These are phyloP conservation scores for Platyrinchus mystaceus DNA, from an alignment of 2,797 vertebrate species.

Conservation along the genomic window DNA sequence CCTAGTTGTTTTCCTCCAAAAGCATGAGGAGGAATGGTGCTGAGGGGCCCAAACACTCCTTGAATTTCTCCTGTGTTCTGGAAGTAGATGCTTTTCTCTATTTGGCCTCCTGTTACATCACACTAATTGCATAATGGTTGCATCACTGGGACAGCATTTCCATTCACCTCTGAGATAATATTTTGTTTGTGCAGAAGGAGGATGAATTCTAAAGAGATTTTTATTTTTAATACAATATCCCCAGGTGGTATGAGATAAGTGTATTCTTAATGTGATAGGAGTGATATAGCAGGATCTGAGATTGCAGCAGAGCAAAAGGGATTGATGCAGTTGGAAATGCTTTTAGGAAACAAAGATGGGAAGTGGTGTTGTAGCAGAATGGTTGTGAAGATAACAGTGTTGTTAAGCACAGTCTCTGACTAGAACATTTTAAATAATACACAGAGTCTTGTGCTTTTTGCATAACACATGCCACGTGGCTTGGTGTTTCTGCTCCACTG, in stretches of 20 bases:
- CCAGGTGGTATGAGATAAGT: neutral
- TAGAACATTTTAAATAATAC: conserved; percentile 18
- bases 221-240: neutral
- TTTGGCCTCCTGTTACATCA: neutral
- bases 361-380: neutral
- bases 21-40: neutral
- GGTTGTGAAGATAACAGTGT: neutral
- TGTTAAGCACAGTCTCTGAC: neutral
- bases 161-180: neutral
- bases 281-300: conserved; percentile 9
- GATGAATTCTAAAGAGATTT: neutral
- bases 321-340: neutral
- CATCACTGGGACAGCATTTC: neutral
- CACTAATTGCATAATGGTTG: neutral
- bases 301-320: neutral
- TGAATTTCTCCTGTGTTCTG: neutral
- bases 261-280: neutral
- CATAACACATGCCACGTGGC: neutral
- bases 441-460: conserved; percentile 2
- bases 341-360: conserved; percentile 4
- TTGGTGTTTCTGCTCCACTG: conserved; percentile 6
- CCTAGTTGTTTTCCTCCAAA: neutral
- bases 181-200: neutral
- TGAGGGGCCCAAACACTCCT: neutral
- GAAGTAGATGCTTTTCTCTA: neutral